Conservation (phyloP, 2,113 vertebrate genomes). For the Struthio camelus region DNA sequence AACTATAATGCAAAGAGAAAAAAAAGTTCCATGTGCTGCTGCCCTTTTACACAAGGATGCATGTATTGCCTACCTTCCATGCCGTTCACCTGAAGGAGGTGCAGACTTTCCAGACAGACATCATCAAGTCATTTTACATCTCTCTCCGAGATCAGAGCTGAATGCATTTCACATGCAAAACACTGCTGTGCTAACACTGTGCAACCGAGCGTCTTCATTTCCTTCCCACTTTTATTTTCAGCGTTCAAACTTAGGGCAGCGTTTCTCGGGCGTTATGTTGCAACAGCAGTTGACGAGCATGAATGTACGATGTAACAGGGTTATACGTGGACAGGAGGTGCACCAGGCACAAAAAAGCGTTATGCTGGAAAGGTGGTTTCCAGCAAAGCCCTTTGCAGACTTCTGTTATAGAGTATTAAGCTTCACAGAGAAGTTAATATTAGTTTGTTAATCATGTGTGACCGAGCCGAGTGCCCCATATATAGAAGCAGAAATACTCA, state of each 20-base stretch:
- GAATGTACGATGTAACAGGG: rapidly evolving
- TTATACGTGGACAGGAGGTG: background rate
- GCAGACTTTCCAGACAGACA: background rate
- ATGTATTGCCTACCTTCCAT: rapidly evolving
- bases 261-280: background rate
- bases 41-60: background rate
- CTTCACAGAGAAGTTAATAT: background rate
- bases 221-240: background rate
- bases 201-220: background rate
- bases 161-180: background rate
- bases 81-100: background rate
- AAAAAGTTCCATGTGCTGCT: rapidly evolving
- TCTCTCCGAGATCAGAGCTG: background rate
- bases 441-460: background rate
- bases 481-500: background rate
- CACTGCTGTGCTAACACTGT: background rate
- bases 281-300: rapidly evolving
- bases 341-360: background rate
- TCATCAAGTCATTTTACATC: background rate
- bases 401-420: background rate
- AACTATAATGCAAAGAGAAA: rapidly evolving
- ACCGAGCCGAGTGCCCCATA: background rate
- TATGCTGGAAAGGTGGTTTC: background rate
- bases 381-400: background rate
- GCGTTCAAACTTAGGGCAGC: background rate